These are phyloP conservation scores for Rhabditophanes sp. DNA, from an alignment of 2,888 invertebrate species.

Conservation along the genomic window DNA sequence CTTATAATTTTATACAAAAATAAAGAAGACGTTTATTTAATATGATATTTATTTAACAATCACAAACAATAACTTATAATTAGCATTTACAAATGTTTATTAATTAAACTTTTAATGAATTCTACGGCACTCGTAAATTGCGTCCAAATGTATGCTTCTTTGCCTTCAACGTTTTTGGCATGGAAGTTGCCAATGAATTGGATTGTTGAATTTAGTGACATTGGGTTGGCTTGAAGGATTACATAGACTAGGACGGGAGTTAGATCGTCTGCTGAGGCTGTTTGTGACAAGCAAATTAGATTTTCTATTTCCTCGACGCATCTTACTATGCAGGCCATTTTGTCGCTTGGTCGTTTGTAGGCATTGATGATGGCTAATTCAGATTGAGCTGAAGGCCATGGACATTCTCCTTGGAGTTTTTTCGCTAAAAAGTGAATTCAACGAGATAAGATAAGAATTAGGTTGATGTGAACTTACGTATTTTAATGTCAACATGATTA, in stretches of 20 bases:
- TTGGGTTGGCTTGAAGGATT: conserved; percentile 79
- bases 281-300: conserved; percentile 62
- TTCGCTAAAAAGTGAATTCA: conserved; percentile 16
- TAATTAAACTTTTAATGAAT: conserved; percentile 61
- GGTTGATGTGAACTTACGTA: conserved; percentile 1
- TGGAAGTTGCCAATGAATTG: conserved; percentile 88
- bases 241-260: conserved; percentile 90
- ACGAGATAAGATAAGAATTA: conserved; percentile 1
- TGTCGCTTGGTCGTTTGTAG: conserved; percentile 52
- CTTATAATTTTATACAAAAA: too few relatives aligned
- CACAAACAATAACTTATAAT: too few relatives aligned
- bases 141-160: conserved; percentile 94
- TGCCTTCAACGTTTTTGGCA: conserved; percentile 55
- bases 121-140: conserved; percentile 90
- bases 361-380: conserved; percentile 72
- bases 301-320: conserved; percentile 86
- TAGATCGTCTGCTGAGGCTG: conserved; percentile 74
- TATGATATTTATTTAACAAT: too few relatives aligned
- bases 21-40: too few relatives aligned
- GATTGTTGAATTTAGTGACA: conserved; percentile 76
- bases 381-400: conserved; percentile 84
- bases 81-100: conserved; percentile 13
- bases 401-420: conserved; percentile 72
- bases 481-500: conserved; percentile 1
- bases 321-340: conserved; percentile 49